phyloP scores from a whole-genome alignment of 2,888 invertebrate genomes.

The Diarsia rubi region DNA sequence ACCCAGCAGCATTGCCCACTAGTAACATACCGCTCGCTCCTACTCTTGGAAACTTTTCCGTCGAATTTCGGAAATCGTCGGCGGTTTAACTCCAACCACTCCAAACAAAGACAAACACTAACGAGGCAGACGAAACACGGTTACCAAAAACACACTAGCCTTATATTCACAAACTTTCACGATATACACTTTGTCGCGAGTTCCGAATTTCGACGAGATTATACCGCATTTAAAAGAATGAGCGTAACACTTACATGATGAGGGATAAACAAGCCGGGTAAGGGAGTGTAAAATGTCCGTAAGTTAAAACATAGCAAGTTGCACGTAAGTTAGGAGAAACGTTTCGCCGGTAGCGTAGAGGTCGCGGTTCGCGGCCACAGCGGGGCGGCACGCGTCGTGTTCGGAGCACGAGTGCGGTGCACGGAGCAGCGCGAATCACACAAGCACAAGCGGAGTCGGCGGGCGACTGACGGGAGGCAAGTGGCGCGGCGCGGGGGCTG shows the following conservation, averaged over 20 bases:
- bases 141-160: constrained; percentile 80
- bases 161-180: constrained; percentile 88
- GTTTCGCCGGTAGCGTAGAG: constrained; percentile 91
- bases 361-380: constrained; percentile 92
- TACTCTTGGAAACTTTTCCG: constrained; percentile 82
- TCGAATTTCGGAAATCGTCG: constrained; percentile 89
- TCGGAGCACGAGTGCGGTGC: constrained; percentile 90
- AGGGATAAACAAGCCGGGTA: constrained; percentile 90
- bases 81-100: constrained; percentile 78
- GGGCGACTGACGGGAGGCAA: constrained; percentile 90
- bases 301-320: constrained; percentile 89
- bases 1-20: constrained; percentile 72
- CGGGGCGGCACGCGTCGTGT: constrained; percentile 90
- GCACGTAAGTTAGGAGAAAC: constrained; percentile 89
- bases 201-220: constrained; percentile 88
- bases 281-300: constrained; percentile 87
- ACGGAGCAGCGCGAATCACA: constrained; percentile 91
- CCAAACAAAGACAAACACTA: constrained; percentile 76
- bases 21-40: constrained; percentile 81
- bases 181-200: constrained; percentile 83
- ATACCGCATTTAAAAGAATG: constrained; percentile 86
- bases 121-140: constrained; percentile 73
- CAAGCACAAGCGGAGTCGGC: constrained; percentile 91
- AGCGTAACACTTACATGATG: constrained; percentile 90
- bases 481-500: constrained; percentile 87